Conservation (phyloP, 2,797 vertebrate species). For the Avahi laniger region DNA sequence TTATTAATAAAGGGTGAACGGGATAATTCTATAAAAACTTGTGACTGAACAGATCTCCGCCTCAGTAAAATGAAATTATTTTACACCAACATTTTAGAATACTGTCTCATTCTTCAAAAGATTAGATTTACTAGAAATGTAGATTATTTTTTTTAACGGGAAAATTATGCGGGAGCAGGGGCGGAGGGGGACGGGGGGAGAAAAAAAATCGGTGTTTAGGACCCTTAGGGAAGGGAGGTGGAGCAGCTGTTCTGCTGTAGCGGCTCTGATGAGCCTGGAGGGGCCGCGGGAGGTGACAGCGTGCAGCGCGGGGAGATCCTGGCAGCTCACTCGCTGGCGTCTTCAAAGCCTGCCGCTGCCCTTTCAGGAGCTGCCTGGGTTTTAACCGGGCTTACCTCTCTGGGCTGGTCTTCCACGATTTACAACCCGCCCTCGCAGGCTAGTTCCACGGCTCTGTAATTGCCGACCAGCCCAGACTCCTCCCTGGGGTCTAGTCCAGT, state of each 20-base stretch:
- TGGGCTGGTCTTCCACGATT: background rate
- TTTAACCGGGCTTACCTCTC: accelerated
- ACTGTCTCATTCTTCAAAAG: background rate
- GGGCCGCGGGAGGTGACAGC: background rate
- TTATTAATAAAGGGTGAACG: background rate
- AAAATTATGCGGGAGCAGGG: background rate
- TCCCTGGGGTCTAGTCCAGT: accelerated
- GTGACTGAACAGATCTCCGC: background rate
- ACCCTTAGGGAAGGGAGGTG: background rate
- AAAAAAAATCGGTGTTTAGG: background rate
- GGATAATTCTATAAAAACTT: background rate
- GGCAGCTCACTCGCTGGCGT: background rate
- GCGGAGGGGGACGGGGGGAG: accelerated
- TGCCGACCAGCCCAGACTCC: background rate
- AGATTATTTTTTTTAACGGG: background rate
- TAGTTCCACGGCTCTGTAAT: accelerated
- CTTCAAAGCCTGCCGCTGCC: accelerated
- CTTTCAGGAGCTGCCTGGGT: background rate
- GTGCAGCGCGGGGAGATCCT: background rate
- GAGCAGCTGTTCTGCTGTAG: accelerated
- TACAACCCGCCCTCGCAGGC: background rate
- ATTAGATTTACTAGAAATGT: background rate
- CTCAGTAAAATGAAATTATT: background rate
- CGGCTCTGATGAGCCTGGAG: background rate
- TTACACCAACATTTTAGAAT: background rate